Evolutionary conservation across 2,888 invertebrate species (phyloP), one percentile per base, ranked within the genome.

Genomic region (Eupithecia subfuscata): DNA sequence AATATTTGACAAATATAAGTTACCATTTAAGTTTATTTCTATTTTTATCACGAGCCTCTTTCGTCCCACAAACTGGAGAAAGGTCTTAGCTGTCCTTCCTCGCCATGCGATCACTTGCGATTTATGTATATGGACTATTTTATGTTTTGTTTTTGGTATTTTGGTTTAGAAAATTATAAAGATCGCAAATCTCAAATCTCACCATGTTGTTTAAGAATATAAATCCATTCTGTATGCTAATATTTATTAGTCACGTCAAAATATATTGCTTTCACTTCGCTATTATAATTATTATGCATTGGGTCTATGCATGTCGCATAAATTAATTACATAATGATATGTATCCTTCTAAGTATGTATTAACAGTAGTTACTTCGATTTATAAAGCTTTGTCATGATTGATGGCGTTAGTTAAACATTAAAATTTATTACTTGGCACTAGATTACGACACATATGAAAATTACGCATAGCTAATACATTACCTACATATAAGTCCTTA

Each of bases 251-350:
- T 60, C 18, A 37, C 60, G 60, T 73, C 70, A 37, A 60, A 71
- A 25, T 56, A 64, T 22, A 70, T 60, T 22, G 72, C 75, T 75
- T 75, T 75, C 75, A 60, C 75, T 22, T 67, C 65, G 18, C 37
- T 40, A 65, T 37, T 69, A 67, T 70, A 70, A 67, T 71, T 69
- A 71, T 70, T 69, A 72, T 75, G 75, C 52, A 72, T 75, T 25
- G 11, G 14, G 64, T 75, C 70, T 71, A 71, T 67, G 69, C 22
- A 40, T 64, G 40, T 72, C 30, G 69, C 48, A 75, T 75, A 69
- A 48, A 69, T 64, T 72, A 69, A 71, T 75, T 75, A 25, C 43
- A 69, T 71, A 75, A 75, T 68, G 22, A 65, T 37, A 37, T 65
- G 18, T 65, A 37, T 65, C 65, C 40, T 30, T 65, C 11, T 6